phyloP scores from a whole-genome alignment of 2,888 invertebrate species.

The Leptodirus hochenwartii region DNA sequence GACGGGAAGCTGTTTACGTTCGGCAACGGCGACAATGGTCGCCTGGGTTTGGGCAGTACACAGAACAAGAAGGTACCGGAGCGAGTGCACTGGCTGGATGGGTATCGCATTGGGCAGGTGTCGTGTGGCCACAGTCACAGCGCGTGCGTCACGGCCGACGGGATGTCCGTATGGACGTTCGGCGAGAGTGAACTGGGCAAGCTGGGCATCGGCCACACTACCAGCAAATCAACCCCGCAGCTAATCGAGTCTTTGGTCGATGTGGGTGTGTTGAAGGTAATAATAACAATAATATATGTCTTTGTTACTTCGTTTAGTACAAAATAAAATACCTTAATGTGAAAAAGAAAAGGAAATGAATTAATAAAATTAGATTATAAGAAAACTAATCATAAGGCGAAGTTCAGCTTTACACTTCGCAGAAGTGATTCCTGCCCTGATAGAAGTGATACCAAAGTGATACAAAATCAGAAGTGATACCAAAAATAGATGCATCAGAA shows the following conservation, averaged over 20 bases:
- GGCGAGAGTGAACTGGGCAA: slow-evolving; percentile 49
- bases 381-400: no score
- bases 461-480: no score
- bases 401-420: no score
- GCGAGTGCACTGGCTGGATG: slow-evolving; percentile 31
- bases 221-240: slow-evolving; percentile 30
- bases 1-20: slow-evolving; percentile 46
- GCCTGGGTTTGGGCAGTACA: slow-evolving; percentile 37
- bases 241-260: slow-evolving; percentile 35
- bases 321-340: no score
- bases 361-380: no score
- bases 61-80: slow-evolving; percentile 43
- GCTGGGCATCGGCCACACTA: slow-evolving; percentile 30
- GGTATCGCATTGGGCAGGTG: slow-evolving; percentile 33
- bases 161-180: slow-evolving; percentile 40
- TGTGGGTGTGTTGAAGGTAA: slow-evolving; percentile 36
- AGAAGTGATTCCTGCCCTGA: no score
- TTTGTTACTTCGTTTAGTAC: no score
- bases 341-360: no score
- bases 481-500: no score
- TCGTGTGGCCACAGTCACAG: slow-evolving; percentile 47
- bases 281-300: no score
- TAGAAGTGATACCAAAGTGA: no score
- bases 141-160: slow-evolving; percentile 37
- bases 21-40: slow-evolving; percentile 45